Base-by-base conservation (phyloP, 1,140 invertebrate genomes). In the Bicyclus anynana region DNA sequence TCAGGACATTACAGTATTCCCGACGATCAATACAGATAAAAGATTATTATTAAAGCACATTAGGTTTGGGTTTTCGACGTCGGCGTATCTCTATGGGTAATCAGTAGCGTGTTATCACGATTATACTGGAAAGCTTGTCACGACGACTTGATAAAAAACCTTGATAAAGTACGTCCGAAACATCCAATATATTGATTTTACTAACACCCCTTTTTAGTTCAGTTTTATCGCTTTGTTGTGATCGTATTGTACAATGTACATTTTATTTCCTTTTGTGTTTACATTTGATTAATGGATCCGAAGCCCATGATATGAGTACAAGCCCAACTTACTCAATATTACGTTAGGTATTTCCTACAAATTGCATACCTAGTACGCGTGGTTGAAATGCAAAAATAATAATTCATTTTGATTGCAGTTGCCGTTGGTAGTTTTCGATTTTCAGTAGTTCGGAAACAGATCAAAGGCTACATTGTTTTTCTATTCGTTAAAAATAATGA, bases 171-270 rank as follows among this genome's bases (percentile, higher is more conserved):
- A 58, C 66, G 65, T 65, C 71, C 65, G 67, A 80, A 81, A 81
- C 72, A 77, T 79, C 49, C 66, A 63, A 72, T 64, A 65, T 84
- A 87, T 87, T 76, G 84, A 87, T 87, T 84, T 77, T 80, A 69
- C 67, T 76, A 64, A 61, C 55, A 51, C 53, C 53, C 50, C 60
- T 54, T 60, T 60, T 44, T 57, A 57, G 47, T 57, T 42, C 35
- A 46, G 51, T 60, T 60, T 55, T 55, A 60, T 54, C 52, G 58
- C 37, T 51, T 60, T 46, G 38, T 42, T 40, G 44, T 53, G n/a
- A 37, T 60, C 52, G 58, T 37, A 50, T 51, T 53, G 57, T 59
- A 59, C 44, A 50, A 44, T 53, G 57, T 59, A 59, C 44, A 49
- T 53, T 59, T 53, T 59, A 53, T 53, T 53, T 59, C 46, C 44